These are phyloP conservation scores for Rhodophaea formosa DNA, from an alignment of 2,888 invertebrate species.

Conservation along the genomic window DNA sequence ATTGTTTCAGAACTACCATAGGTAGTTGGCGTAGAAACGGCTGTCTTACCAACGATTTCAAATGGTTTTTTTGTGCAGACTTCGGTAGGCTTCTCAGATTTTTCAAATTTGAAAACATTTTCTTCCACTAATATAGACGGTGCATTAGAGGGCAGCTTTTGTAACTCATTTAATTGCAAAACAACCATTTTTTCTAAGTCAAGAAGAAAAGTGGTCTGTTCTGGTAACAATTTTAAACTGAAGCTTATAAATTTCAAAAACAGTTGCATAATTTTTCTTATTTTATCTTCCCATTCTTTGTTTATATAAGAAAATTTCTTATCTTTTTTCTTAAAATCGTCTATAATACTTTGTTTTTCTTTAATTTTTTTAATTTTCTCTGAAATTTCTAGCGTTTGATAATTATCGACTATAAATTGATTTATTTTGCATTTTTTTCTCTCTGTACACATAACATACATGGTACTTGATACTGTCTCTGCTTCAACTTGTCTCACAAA, in stretches of 20 bases:
- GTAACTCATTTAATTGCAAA: constrained; percentile 67
- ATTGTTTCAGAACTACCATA: constrained; percentile 66
- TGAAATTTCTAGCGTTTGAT: constrained; percentile 49
- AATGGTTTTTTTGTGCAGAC: constrained; percentile 58
- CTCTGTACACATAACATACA: constrained; percentile 69
- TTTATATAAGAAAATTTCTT: constrained; percentile 51
- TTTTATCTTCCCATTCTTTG: constrained; percentile 63
- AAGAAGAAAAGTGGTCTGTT: constrained; percentile 66
- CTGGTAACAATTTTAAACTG: constrained; percentile 64
- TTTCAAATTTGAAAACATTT: constrained; percentile 52
- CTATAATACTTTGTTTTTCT: constrained; percentile 45
- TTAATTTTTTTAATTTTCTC: constrained; percentile 55
- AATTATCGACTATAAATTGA: constrained; percentile 56
- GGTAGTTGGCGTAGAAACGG: constrained; percentile 42
- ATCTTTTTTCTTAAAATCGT: constrained; percentile 46
- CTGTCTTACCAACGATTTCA: constrained; percentile 54
- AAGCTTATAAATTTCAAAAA: constrained; percentile 71
- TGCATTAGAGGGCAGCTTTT: constrained; percentile 44
- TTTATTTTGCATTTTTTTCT: constrained; percentile 70
- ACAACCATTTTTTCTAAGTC: constrained; percentile 69
- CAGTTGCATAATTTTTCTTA: constrained; percentile 59
- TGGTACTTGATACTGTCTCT: constrained; percentile 60
- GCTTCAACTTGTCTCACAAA: constrained; percentile 60
- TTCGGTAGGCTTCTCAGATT: constrained; percentile 27
- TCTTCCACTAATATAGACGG: constrained; percentile 48